Evolutionary conservation across 2,888 invertebrate genomes (phyloP).

Genomic region (Caenorhabditis angaria): DNA sequence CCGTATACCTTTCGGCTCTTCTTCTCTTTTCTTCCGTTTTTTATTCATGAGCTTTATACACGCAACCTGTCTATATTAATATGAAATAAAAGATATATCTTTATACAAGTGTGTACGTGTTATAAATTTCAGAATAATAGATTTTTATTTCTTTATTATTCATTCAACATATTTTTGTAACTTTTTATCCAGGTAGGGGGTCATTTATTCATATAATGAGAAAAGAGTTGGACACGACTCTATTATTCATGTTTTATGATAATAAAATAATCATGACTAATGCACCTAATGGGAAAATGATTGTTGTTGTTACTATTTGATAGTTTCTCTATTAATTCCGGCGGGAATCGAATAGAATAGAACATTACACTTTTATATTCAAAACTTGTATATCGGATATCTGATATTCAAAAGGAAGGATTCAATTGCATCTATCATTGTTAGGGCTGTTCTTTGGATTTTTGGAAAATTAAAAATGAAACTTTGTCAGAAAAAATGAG

Average conservation of each 20-base stretch:
- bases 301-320: no score
- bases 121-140: constrained; percentile 4
- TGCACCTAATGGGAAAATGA: constrained; percentile 6
- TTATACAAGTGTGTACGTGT: constrained; percentile 11
- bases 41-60: constrained; percentile 44
- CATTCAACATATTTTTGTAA: neutral
- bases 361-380: neutral
- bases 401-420: neutral
- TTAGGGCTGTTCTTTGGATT: neutral
- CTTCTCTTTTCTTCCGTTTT: constrained; percentile 18
- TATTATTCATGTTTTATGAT: no score
- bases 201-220: neutral
- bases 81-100: constrained; percentile 31
- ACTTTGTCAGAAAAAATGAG: no score
- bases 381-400: constrained; percentile 3
- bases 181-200: neutral
- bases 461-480: no score
- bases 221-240: neutral
- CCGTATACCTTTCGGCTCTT: constrained; percentile 33
- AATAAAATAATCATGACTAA: no score
- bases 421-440: neutral
- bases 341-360: neutral
- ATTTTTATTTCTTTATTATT: neutral
- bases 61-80: constrained; percentile 35
- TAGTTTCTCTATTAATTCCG: neutral